A percentile compares a stretch with the other conserved stretches of the same genome.
Evolutionary conservation across 2,888 invertebrate species (phyloP).

Genomic region (Scelioninae gen. 1): DNA sequence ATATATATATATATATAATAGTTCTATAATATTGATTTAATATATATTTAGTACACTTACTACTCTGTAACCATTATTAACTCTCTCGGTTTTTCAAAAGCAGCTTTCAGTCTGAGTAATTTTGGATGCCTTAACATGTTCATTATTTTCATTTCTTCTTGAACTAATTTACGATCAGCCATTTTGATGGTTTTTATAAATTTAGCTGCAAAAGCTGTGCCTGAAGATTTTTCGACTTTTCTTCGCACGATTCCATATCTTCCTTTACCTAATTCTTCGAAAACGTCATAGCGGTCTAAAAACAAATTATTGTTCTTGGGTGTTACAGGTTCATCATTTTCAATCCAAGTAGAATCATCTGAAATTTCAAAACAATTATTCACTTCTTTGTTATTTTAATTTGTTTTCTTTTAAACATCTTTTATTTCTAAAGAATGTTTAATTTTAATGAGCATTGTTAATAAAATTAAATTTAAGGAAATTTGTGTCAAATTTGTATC

Average conservation of each 20-base stretch:
- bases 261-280: constrained; percentile 91
- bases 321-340: constrained; percentile 78
- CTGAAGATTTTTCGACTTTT: constrained; percentile 88
- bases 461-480: too few relatives aligned
- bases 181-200: constrained; percentile 90
- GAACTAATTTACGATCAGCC: constrained; percentile 90
- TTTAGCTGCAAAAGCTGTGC: constrained; percentile 92
- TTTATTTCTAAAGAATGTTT: too few relatives aligned
- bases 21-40: too few relatives aligned
- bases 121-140: constrained; percentile 92
- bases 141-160: constrained; percentile 95
- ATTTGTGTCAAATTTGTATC: too few relatives aligned
- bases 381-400: neutral
- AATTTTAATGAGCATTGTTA: too few relatives aligned
- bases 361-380: constrained; percentile 5
- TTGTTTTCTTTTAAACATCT: too few relatives aligned
- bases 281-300: constrained; percentile 87
- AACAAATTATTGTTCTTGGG: constrained; percentile 87
- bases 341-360: constrained; percentile 9
- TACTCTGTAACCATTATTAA: constrained; percentile 95
- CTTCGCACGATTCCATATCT: constrained; percentile 90
- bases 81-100: constrained; percentile 91
- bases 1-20: too few relatives aligned
- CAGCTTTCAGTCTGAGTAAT: constrained; percentile 92
- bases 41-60: constrained; percentile 86